These are phyloP conservation scores for Salvelinus fontinalis DNA, from an alignment of 2,113 vertebrate species.

Conservation along the genomic window DNA sequence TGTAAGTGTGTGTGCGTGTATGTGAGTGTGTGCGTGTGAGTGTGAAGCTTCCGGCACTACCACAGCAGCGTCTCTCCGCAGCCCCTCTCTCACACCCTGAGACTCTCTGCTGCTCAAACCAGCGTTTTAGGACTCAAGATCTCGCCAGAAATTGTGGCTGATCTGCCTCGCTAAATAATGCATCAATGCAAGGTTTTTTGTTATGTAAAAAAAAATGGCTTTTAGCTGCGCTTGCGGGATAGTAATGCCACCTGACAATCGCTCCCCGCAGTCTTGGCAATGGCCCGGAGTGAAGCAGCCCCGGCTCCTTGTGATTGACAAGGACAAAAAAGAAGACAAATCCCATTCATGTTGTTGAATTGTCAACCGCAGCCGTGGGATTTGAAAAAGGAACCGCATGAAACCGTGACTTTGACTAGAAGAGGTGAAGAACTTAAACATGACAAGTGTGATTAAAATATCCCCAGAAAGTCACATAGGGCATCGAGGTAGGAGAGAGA, in stretches of 20 bases:
- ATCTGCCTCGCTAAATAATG: slow-evolving; percentile 75
- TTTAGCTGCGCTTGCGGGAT: slow-evolving; percentile 66
- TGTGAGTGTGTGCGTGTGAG: neutral
- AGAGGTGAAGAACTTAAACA: slow-evolving; percentile 67
- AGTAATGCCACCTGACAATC: slow-evolving; percentile 78
- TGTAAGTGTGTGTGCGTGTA: slow-evolving; percentile 7
- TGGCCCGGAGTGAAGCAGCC: slow-evolving; percentile 56
- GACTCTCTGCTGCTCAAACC: slow-evolving; percentile 26
- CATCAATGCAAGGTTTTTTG: slow-evolving; percentile 58
- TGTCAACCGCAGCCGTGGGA: slow-evolving; percentile 71
- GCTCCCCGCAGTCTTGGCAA: slow-evolving; percentile 68
- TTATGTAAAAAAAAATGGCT: slow-evolving; percentile 72
- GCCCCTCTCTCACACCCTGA: slow-evolving; percentile 19
- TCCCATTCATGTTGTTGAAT: slow-evolving; percentile 74
- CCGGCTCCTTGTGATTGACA: slow-evolving; percentile 74
- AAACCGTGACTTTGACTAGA: slow-evolving; percentile 77
- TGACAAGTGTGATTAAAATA: slow-evolving; percentile 75
- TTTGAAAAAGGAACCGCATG: slow-evolving; percentile 68
- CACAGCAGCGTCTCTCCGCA: slow-evolving; percentile 24
- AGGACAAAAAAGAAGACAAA: slow-evolving; percentile 75
- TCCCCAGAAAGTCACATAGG: slow-evolving; percentile 62
- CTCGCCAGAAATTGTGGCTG: slow-evolving; percentile 65
- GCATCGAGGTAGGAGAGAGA: slow-evolving; percentile 57
- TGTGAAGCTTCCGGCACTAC: neutral
- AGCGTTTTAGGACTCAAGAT: slow-evolving; percentile 56